Conservation (phyloP, 2,113 vertebrate species). For the Gasterosteus aculeatus region DNA sequence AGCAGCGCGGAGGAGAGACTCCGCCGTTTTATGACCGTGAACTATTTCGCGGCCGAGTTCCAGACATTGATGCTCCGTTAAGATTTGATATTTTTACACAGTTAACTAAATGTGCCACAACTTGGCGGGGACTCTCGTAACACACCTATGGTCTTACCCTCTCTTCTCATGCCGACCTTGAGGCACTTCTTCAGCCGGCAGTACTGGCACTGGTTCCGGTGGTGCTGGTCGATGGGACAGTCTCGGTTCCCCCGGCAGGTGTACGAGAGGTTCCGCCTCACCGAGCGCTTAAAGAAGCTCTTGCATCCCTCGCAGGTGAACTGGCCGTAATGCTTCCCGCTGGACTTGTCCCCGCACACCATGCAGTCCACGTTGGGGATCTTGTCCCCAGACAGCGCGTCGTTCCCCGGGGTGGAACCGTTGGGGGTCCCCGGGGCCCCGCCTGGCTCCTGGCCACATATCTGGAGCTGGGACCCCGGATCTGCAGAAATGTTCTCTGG, state of each 20-base stretch:
- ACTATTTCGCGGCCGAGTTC: background rate
- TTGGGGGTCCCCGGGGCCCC: conserved; percentile 83
- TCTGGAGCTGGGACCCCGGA: conserved; percentile 83
- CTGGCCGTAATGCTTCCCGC: conserved; percentile 89
- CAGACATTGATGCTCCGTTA: background rate
- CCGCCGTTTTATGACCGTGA: background rate
- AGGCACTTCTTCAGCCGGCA: conserved; percentile 89
- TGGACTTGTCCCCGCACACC: conserved; percentile 90
- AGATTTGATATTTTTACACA: conserved; percentile 10
- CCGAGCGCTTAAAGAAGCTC: conserved; percentile 91
- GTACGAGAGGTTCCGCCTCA: conserved; percentile 87
- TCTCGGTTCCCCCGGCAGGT: conserved; percentile 87
- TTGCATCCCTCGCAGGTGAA: conserved; percentile 91
- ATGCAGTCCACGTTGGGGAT: conserved; percentile 87
- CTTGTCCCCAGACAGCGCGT: conserved; percentile 84
- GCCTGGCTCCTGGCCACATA: conserved; percentile 84
- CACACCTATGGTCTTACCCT: conserved; percentile 76
- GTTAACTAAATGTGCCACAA: conserved; percentile 19
- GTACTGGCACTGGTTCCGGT: conserved; percentile 89
- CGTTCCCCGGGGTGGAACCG: conserved; percentile 83
- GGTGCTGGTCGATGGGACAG: conserved; percentile 89
- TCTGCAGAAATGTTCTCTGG: conserved; percentile 86
- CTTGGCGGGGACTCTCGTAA: background rate
- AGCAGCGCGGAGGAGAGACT: background rate
- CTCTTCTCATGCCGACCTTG: conserved; percentile 88